Conservation (phyloP, 1,140 invertebrate genomes). For the Cyrtorhinus lividipennis region DNA sequence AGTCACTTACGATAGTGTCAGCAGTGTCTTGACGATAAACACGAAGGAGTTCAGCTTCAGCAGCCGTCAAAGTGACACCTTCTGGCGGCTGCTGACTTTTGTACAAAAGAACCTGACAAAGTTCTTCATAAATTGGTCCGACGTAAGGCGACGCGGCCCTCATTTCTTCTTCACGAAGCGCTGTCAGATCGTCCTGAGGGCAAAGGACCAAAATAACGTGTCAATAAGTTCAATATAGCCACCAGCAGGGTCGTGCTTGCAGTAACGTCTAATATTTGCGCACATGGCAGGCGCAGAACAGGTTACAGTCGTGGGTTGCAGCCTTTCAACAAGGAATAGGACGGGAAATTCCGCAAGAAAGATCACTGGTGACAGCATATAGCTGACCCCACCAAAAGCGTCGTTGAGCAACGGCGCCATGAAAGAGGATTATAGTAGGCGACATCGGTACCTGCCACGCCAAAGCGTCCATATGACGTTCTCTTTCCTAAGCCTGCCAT, state of each 20-base stretch:
- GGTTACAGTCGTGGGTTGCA: too few species aligned
- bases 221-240: constrained; percentile 1
- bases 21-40: constrained; percentile 84
- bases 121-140: constrained; percentile 47
- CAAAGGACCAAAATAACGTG: constrained; percentile 15
- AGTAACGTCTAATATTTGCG: too few species aligned
- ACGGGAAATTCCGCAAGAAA: too few species aligned
- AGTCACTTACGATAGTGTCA: constrained; percentile 63
- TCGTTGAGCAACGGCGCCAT: too few species aligned
- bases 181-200: constrained; percentile 46
- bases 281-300: too few species aligned
- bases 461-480: too few species aligned
- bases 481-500: too few species aligned
- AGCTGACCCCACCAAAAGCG: too few species aligned
- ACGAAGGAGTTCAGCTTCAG: constrained; percentile 71
- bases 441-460: too few species aligned
- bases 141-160: constrained; percentile 35
- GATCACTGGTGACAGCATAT: too few species aligned
- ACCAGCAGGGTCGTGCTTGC: background rate
- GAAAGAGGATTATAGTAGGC: too few species aligned
- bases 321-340: too few species aligned
- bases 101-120: constrained; percentile 42
- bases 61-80: constrained; percentile 37
- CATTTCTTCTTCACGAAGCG: constrained; percentile 36
- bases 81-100: constrained; percentile 47